Base-by-base conservation (phyloP, 2,113 vertebrate species). In the Cygnus atratus region DNA sequence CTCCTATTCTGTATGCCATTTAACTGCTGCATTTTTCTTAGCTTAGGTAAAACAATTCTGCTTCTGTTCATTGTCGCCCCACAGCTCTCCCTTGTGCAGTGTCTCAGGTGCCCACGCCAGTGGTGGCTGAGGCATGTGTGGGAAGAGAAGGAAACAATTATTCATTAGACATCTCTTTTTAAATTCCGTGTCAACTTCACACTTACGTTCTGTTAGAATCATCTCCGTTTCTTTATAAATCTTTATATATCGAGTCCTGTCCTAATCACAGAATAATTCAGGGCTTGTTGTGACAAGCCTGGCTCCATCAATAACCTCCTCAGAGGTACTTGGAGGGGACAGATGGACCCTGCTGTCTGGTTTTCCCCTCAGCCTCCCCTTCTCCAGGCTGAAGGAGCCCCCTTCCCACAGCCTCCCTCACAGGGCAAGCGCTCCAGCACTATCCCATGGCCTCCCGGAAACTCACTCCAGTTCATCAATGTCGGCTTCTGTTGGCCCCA, bases 51-150 rank as follows among this genome's bases (percentile, higher is more conserved):
- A 63, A 43, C 52, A 75, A 13, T 8, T 43, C 44, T 54, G 43
- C n/a, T 41, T 37, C 43, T 29, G 29, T 12, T 48, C 44, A 7
- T 4, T 9, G 29, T 25, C 61, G 15, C 88, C 46, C 77, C 33
- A 10, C 65, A 15, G 10, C 13, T 46, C 67, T 22, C 0, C 1
- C 50, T 24, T 50, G 12, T 0, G 21, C 70, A 48, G 29, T 0
- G 4, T 41, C 62, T 3, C 35, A 19, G 37, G 46, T 20, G 63
- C 63, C 48, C 28, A 25, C 6, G 6, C 35, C 31, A 35, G 2
- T 0, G 35, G 41, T 8, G 61, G 74, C 67, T 39, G 33, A 55
- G 61, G n/a, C 11, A 3, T 5, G 22, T 2, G 41, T 39, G 74
- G 61, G 57, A 71, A 31, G 39, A 43, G 63, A 48, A 81, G 57